These are phyloP conservation scores for Campaea margaritaria DNA, from an alignment of 2,888 invertebrate genomes.

Conservation along the genomic window DNA sequence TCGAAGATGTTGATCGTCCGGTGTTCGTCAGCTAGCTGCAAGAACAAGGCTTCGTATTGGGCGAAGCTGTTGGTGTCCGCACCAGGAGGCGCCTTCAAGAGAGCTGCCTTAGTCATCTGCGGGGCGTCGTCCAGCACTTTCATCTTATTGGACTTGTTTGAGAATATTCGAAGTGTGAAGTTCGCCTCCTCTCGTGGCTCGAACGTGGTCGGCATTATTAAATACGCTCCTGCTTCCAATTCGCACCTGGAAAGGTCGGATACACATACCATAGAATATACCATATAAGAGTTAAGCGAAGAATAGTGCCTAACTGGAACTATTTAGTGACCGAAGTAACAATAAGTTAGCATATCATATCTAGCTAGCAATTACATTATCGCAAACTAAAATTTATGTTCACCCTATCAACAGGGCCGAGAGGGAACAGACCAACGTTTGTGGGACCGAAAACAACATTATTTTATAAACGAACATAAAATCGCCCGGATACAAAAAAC, in stretches of 20 bases:
- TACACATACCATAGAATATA: too few species aligned
- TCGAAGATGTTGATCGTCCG: constrained; percentile 96
- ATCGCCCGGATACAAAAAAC: too few species aligned
- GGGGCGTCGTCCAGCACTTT: constrained; percentile 89
- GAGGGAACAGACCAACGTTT: too few species aligned
- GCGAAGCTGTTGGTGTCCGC: constrained; percentile 90
- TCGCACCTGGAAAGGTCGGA: constrained; percentile 86
- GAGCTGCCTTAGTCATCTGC: constrained; percentile 88
- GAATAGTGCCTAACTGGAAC: too few species aligned
- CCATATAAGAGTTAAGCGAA: too few species aligned
- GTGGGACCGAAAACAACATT: too few species aligned
- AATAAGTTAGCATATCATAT: too few species aligned
- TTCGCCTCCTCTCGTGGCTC: constrained; percentile 96
- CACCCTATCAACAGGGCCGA: too few species aligned
- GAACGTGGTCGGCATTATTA: constrained; percentile 95
- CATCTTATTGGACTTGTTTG: constrained; percentile 91
- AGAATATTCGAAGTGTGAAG: constrained; percentile 93
- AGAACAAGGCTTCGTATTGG: constrained; percentile 95
- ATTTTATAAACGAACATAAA: too few species aligned
- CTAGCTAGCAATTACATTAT: too few species aligned
- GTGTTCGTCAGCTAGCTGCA: constrained; percentile 96
- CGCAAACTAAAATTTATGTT: too few species aligned
- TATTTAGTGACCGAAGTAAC: too few species aligned
- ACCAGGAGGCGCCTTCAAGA: constrained; percentile 90
- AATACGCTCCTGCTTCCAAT: constrained; percentile 92